phyloP scores from a whole-genome alignment of 2,797 vertebrate genomes.

The Crax fasciolata region DNA sequence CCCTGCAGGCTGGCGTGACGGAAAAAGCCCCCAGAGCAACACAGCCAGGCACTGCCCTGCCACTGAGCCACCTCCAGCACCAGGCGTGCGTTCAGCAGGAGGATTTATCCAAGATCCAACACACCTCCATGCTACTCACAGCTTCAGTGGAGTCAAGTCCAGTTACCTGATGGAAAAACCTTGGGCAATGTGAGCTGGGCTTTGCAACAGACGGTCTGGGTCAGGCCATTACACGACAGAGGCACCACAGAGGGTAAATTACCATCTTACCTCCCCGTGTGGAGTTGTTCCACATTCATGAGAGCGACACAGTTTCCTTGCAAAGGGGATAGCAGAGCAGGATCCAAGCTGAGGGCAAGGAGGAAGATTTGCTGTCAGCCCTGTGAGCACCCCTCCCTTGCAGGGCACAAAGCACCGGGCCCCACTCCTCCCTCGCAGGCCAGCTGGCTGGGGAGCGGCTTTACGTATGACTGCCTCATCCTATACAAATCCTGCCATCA shows the following conservation, averaged over 20 bases:
- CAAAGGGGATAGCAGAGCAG: neutral
- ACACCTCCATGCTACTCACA: neutral
- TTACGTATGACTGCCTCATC: neutral
- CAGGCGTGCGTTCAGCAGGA: neutral
- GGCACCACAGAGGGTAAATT: neutral
- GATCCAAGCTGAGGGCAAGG: neutral
- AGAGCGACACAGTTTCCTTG: neutral
- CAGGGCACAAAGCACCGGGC: slow-evolving; percentile 24
- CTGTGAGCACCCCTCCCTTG: neutral
- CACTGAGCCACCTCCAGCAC: neutral
- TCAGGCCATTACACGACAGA: neutral
- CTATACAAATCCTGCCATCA: neutral
- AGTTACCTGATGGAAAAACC: neutral
- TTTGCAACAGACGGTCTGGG: neutral
- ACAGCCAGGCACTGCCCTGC: neutral
- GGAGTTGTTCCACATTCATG: neutral
- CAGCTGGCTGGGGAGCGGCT: neutral
- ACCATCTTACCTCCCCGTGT: neutral
- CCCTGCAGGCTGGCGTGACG: neutral
- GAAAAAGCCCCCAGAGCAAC: neutral
- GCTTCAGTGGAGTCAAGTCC: neutral
- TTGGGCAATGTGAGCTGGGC: neutral
- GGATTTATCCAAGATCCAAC: neutral
- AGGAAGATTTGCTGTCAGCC: neutral
- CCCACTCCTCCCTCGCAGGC: neutral